phyloP scores from a whole-genome alignment of 2,888 invertebrate species.

The Hesperia comma region DNA sequence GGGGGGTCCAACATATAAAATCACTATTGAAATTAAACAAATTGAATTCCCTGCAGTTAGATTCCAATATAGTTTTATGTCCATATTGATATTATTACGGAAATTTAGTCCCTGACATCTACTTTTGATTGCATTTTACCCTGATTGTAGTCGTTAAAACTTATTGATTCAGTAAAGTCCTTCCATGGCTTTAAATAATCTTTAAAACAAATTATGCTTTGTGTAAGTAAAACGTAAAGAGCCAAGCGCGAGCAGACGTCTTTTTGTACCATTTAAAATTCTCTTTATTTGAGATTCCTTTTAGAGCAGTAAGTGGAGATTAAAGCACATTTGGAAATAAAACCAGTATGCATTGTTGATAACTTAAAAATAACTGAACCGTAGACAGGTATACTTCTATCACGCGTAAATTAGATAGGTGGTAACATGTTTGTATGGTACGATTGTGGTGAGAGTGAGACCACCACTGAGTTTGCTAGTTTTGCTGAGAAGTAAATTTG shows the following conservation, averaged over 20 bases:
- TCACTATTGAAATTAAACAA: constrained; percentile 54
- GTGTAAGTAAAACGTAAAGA: neutral
- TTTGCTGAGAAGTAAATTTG: neutral
- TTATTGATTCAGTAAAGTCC: neutral
- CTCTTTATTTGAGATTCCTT: constrained; percentile 15
- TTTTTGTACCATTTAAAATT: constrained; percentile 12
- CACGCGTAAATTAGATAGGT: neutral
- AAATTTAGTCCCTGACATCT: neutral
- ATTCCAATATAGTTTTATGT: constrained; percentile 40
- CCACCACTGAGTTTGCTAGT: neutral
- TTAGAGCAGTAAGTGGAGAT: constrained; percentile 23
- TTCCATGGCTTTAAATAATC: neutral
- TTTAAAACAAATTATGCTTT: neutral
- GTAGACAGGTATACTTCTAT: constrained; percentile 12
- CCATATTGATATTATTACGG: constrained; percentile 36
- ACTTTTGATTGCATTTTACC: constrained; percentile 23
- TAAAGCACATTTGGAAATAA: constrained; percentile 15
- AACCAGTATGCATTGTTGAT: constrained; percentile 11
- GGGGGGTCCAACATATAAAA: constrained; percentile 49
- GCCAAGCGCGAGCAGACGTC: neutral
- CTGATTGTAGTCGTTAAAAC: neutral
- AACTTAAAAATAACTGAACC: constrained; percentile 22
- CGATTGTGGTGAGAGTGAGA: neutral
- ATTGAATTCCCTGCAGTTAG: constrained; percentile 47
- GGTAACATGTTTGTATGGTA: neutral